phyloP scores from a whole-genome alignment of 1,140 invertebrate species.

The Yoshiicerus persimilis region DNA sequence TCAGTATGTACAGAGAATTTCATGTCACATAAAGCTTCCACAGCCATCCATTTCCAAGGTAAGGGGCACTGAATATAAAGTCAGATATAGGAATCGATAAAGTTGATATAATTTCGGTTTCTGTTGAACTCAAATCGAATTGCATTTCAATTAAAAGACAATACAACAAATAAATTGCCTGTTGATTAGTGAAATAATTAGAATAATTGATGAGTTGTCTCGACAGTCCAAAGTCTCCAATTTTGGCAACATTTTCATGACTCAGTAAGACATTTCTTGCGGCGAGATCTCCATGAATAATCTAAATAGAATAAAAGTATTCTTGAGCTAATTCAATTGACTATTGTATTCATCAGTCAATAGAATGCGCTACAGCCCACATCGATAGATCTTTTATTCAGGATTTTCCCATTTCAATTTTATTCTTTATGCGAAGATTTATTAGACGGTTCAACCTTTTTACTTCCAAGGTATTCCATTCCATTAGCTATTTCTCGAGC shows the following conservation, averaged over 20 bases:
- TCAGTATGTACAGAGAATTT: slow-evolving; percentile 86
- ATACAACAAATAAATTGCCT: neutral
- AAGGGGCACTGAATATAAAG: slow-evolving; percentile 58
- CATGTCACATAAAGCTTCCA: slow-evolving; percentile 74
- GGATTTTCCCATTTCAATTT: neutral
- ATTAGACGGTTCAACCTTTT: slow-evolving; percentile 24
- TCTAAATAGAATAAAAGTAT: neutral
- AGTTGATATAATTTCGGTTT: neutral
- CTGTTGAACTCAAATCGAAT: neutral
- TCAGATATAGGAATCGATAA: neutral
- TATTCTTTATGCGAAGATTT: neutral
- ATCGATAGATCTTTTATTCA: neutral
- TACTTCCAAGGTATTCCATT: slow-evolving; percentile 34
- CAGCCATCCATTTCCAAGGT: slow-evolving; percentile 75
- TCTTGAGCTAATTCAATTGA: neutral
- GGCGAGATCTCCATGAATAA: slow-evolving; percentile 37
- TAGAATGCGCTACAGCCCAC: neutral
- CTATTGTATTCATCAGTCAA: no score
- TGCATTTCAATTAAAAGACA: no score
- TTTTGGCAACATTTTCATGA: slow-evolving; percentile 21
- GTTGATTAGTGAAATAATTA: slow-evolving; percentile 14
- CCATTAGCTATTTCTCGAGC: slow-evolving; percentile 36
- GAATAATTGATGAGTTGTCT: slow-evolving; percentile 32
- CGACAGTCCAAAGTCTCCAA: slow-evolving; percentile 39
- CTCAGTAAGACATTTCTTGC: slow-evolving; percentile 28